These are phyloP conservation scores for Nomia melanderi DNA, from an alignment of 1,140 invertebrate genomes.

Conservation along the genomic window DNA sequence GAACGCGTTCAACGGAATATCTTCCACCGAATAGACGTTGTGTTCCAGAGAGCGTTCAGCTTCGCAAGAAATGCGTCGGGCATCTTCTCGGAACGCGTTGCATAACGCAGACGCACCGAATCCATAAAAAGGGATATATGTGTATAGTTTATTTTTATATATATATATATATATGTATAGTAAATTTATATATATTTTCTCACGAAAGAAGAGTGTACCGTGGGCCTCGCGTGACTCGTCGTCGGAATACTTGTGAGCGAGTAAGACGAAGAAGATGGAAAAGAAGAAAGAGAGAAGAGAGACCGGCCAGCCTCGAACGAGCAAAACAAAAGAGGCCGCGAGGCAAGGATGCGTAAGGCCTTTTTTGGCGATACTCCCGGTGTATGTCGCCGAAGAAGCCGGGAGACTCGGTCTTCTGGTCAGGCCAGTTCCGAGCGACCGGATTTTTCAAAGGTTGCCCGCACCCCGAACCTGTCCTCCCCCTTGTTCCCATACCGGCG, in stretches of 20 bases:
- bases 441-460: conserved; percentile 66
- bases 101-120: not conserved
- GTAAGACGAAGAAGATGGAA: too few species aligned
- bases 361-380: conserved; percentile 63
- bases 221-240: too few species aligned
- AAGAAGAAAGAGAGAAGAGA: too few species aligned
- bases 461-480: conserved; percentile 39
- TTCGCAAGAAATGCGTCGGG: too few species aligned
- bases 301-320: not conserved
- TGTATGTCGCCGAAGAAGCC: conserved; percentile 25
- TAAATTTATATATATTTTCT: too few species aligned
- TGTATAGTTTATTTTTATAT: too few species aligned
- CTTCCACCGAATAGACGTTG: too few species aligned
- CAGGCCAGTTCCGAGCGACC: conserved; percentile 63
- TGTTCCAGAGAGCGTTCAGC: too few species aligned
- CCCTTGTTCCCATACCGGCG: conserved; percentile 54
- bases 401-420: conserved; percentile 52
- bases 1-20: too few species aligned
- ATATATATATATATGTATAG: too few species aligned
- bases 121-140: not conserved
- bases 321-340: conserved; percentile 38
- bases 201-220: too few species aligned
- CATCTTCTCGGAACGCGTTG: not conserved
- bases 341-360: conserved; percentile 59
- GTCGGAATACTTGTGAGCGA: too few species aligned